Percentiles rank a stretch among this genome's conserved stretches.
These are phyloP conservation scores for Quadriops clusia DNA, from an alignment of 2,888 invertebrate genomes.

Conservation along the genomic window DNA sequence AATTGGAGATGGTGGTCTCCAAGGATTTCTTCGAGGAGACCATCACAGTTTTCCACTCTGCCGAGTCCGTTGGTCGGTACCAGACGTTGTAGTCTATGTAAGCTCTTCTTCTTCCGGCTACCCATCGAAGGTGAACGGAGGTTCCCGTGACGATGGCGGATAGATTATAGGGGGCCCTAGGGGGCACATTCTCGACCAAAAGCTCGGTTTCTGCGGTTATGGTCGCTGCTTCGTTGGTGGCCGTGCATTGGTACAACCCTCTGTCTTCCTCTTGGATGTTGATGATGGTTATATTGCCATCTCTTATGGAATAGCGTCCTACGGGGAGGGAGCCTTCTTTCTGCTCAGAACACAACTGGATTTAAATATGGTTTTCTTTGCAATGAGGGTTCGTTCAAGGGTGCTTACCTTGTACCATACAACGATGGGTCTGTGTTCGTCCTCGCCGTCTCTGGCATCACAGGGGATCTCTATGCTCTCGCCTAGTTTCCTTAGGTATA, in stretches of 20 bases:
- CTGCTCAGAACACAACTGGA: conserved; percentile 32
- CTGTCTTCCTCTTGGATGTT: conserved; percentile 75
- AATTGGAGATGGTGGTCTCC: conserved; percentile 65
- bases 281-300: conserved; percentile 73
- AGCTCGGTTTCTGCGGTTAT: conserved; percentile 69
- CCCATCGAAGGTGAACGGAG: conserved; percentile 71
- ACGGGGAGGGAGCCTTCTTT: conserved; percentile 65
- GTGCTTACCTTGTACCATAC: conserved; percentile 53
- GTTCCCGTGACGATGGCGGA: conserved; percentile 59
- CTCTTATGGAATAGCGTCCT: conserved; percentile 54
- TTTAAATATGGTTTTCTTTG: conserved; percentile 2
- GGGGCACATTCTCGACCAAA: conserved; percentile 73
- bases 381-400: conserved; percentile 3
- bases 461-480: conserved; percentile 75
- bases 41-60: conserved; percentile 75
- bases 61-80: conserved; percentile 64
- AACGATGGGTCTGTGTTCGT: conserved; percentile 50
- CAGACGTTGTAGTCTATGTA: conserved; percentile 76
- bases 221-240: conserved; percentile 80
- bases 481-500: conserved; percentile 73
- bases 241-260: conserved; percentile 73
- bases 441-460: conserved; percentile 59
- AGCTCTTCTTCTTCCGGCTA: conserved; percentile 59
- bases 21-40: conserved; percentile 60
- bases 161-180: conserved; percentile 83